Conservation (phyloP, 2,888 invertebrate genomes). For the Chrysina gloriosa region DNA sequence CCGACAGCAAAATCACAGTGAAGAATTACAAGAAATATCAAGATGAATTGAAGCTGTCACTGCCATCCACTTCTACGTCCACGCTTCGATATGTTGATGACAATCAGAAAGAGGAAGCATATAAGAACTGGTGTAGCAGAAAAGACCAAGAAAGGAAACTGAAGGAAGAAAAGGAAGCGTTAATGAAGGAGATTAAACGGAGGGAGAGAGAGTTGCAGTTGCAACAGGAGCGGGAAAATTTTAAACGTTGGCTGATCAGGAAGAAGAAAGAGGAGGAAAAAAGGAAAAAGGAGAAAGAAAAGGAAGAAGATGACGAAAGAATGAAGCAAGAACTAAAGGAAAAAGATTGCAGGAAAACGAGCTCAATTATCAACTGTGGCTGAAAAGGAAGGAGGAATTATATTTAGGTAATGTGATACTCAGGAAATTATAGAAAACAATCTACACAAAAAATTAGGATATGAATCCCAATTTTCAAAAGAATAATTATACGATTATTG, state of each 20-base stretch:
- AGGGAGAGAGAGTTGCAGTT: conserved; percentile 60
- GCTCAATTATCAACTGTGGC: conserved; percentile 65
- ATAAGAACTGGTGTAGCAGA: conserved; percentile 68
- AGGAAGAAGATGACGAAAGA: conserved; percentile 57
- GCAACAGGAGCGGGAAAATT: conserved; percentile 63
- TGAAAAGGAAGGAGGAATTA: conserved; percentile 70
- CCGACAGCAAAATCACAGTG: conserved; percentile 40
- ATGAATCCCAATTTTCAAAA: too few species aligned
- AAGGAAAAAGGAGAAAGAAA: conserved; percentile 62
- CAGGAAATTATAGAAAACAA: not conserved
- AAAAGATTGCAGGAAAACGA: conserved; percentile 58
- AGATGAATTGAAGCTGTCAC: conserved; percentile 48
- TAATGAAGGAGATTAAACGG: conserved; percentile 57
- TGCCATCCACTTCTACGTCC: conserved; percentile 44
- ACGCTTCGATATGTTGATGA: conserved; percentile 41
- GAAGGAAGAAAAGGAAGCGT: conserved; percentile 54
- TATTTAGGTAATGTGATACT: conserved; percentile 67
- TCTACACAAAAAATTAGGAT: not conserved
- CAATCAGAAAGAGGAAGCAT: conserved; percentile 67
- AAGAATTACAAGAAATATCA: conserved; percentile 38
- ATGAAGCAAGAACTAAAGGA: conserved; percentile 56
- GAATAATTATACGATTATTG: too few species aligned
- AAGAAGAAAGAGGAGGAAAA: conserved; percentile 61
- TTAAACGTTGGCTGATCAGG: conserved; percentile 60
- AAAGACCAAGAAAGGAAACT: conserved; percentile 58